A percentile compares a stretch with the other conserved stretches of the same genome.
Evolutionary conservation across 2,888 invertebrate species (phyloP).

Genomic region (Parascotia fuliginaria): DNA sequence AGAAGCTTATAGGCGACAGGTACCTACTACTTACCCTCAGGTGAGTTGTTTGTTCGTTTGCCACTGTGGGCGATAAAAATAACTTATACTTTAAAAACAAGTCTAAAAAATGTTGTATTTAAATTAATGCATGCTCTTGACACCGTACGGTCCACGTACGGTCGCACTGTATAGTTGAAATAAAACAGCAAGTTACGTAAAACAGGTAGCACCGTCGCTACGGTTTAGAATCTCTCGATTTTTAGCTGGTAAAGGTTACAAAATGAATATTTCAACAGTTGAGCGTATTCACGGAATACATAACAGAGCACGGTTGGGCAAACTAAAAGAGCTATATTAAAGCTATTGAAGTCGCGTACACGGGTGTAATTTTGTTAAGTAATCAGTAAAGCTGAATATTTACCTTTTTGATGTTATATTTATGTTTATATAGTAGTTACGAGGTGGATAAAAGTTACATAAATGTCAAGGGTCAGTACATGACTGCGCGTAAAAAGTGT

Average conservation of each 20-base stretch:
- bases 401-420: background rate
- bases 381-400: background rate
- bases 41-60: no score
- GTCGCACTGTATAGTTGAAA: background rate
- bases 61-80: no score
- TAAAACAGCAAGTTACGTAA: slow-evolving; percentile 10
- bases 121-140: background rate
- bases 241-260: slow-evolving; percentile 24
- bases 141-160: background rate
- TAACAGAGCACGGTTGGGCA: slow-evolving; percentile 6
- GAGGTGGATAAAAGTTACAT: no score
- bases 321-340: slow-evolving; percentile 3
- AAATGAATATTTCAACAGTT: slow-evolving; percentile 33
- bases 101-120: background rate
- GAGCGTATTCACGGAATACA: slow-evolving; percentile 24
- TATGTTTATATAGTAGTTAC: no score
- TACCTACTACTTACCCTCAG: no score
- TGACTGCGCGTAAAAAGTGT: no score
- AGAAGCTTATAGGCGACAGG: no score
- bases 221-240: slow-evolving; percentile 13
- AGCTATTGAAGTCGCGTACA: background rate
- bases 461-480: no score
- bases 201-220: background rate
- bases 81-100: background rate
- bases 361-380: background rate